Conservation (phyloP, 2,888 invertebrate species). For the Metopia argyrocephala region DNA sequence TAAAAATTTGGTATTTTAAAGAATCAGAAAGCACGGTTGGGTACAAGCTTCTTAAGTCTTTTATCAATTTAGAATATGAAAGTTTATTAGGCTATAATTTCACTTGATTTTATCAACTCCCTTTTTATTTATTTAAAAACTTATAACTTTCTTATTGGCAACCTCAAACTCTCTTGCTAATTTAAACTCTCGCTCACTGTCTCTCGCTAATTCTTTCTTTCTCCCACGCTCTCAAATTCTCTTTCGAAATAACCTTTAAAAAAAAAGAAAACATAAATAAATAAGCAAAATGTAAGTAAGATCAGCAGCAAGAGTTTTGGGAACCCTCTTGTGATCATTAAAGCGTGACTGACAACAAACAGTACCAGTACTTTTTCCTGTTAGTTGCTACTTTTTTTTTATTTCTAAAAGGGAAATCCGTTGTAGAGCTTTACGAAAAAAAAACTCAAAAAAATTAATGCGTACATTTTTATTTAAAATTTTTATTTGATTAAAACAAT, state of each 20-base stretch:
- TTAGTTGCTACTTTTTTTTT: slow-evolving; percentile 51
- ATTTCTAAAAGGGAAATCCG: slow-evolving; percentile 64
- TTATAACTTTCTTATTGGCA: neutral
- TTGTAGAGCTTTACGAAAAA: slow-evolving; percentile 33
- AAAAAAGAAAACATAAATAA: slow-evolving; percentile 2
- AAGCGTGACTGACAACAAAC: slow-evolving; percentile 62
- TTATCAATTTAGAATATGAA: no score
- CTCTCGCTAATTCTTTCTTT: slow-evolving; percentile 1
- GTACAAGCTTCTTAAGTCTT: no score
- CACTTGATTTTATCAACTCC: no score
- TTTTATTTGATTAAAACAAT: slow-evolving; percentile 30
- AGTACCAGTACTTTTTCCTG: slow-evolving; percentile 64
- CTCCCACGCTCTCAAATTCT: slow-evolving; percentile 32
- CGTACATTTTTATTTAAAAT: slow-evolving; percentile 22
- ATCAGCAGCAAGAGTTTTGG: slow-evolving; percentile 58
- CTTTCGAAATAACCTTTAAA: slow-evolving; percentile 39
- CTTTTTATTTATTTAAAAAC: no score
- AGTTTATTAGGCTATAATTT: no score
- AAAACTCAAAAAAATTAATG: slow-evolving; percentile 33
- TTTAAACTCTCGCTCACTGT: neutral
- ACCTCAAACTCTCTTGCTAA: neutral
- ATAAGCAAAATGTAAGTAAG: slow-evolving; percentile 42
- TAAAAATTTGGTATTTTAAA: no score
- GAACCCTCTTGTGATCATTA: slow-evolving; percentile 63
- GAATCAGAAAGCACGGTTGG: no score